Evolutionary conservation across 2,113 vertebrate genomes (phyloP).

Genomic region (Tupaia tana): DNA sequence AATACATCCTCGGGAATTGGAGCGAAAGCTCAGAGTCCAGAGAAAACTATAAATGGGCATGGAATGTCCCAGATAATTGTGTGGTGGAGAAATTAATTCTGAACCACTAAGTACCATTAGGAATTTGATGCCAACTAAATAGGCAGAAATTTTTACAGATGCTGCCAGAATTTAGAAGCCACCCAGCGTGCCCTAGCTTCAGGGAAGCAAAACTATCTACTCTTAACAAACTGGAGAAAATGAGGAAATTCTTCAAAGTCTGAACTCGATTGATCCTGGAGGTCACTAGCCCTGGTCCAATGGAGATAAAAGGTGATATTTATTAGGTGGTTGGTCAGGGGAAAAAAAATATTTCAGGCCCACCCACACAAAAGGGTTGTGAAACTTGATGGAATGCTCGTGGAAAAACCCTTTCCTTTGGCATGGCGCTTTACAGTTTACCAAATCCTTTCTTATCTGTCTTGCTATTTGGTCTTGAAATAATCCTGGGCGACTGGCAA

Average conservation of each 20-base stretch:
- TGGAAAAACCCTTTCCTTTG: not conserved
- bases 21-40: not conserved
- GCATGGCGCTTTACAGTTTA: not conserved
- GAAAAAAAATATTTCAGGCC: not conserved
- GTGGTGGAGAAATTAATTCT: conserved; percentile 29
- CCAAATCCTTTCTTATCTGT: not conserved
- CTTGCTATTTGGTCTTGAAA: not conserved
- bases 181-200: not conserved
- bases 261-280: not conserved
- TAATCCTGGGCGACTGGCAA: not conserved
- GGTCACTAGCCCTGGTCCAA: not conserved
- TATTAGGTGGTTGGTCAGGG: not conserved
- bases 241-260: not conserved
- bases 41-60: not conserved
- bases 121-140: conserved; percentile 24
- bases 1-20: not conserved
- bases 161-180: not conserved
- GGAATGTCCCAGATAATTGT: conserved; percentile 5
- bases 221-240: not conserved
- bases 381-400: not conserved
- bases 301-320: not conserved
- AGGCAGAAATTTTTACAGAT: conserved; percentile 26
- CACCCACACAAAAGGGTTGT: not conserved
- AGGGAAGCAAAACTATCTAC: not conserved
- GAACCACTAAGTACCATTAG: conserved; percentile 24